A percentile compares a stretch with the other conserved stretches of the same genome.
Evolutionary conservation across 2,888 invertebrate genomes (phyloP).

Genomic region (Galeruca laticollis): DNA sequence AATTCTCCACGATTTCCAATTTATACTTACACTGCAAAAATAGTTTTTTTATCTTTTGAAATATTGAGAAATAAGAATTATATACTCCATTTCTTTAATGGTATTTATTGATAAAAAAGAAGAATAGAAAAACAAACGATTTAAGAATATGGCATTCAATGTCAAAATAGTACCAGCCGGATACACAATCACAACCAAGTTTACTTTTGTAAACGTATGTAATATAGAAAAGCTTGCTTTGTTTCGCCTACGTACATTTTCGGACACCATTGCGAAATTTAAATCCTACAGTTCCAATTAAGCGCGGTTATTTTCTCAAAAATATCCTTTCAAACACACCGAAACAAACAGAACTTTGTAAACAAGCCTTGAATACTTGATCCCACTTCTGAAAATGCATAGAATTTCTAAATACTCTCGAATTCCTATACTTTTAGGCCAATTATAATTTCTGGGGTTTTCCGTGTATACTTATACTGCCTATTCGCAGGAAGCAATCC

Average conservation of each 20-base stretch:
- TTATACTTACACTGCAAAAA: too few relatives aligned
- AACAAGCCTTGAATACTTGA: slow-evolving; percentile 31
- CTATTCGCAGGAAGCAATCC: slow-evolving; percentile 26
- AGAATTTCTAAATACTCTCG: slow-evolving; percentile 31
- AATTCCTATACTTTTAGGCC: slow-evolving; percentile 38
- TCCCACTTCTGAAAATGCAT: slow-evolving; percentile 33
- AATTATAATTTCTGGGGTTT: slow-evolving; percentile 50
- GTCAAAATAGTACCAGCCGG: too few relatives aligned
- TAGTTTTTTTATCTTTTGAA: too few relatives aligned
- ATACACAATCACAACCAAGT: too few relatives aligned
- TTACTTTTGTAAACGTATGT: too few relatives aligned
- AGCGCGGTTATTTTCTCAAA: slow-evolving; percentile 20
- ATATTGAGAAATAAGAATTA: too few relatives aligned
- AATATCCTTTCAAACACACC: slow-evolving; percentile 15
- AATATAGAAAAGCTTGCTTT: neutral
- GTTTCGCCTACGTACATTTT: neutral
- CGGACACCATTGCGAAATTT: slow-evolving; percentile 10
- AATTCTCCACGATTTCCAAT: neutral
- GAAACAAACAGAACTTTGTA: slow-evolving; percentile 34
- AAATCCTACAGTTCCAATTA: slow-evolving; percentile 22
- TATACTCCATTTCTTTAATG: too few relatives aligned
- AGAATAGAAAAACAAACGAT: too few relatives aligned
- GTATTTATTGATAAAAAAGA: too few relatives aligned
- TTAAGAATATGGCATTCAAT: too few relatives aligned
- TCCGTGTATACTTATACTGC: slow-evolving; percentile 31